Percentiles rank a stretch among this genome's conserved stretches.
phyloP scores from a whole-genome alignment of 2,888 invertebrate genomes.

The Ennomos fuscantarius region DNA sequence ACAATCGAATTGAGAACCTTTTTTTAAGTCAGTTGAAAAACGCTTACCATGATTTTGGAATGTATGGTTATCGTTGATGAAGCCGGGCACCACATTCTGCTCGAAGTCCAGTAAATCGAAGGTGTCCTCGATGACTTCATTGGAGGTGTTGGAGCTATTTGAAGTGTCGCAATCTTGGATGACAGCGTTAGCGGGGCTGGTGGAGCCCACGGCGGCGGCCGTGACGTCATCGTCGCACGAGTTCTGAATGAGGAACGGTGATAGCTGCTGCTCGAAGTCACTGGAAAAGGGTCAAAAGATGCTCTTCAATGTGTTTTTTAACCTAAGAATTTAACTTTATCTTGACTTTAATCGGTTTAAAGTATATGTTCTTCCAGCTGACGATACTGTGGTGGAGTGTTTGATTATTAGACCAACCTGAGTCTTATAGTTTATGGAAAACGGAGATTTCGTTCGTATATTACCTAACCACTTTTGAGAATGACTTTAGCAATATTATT shows the following conservation, averaged over 20 bases:
- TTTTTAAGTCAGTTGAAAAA: too few species aligned
- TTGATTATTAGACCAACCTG: too few species aligned
- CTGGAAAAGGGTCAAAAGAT: conserved; percentile 52
- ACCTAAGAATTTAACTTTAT: too few species aligned
- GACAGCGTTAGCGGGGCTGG: conserved; percentile 63
- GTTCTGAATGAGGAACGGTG: conserved; percentile 82
- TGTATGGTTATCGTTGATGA: conserved; percentile 72
- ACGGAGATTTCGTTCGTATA: too few species aligned
- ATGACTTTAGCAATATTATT: too few species aligned
- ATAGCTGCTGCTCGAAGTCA: conserved; percentile 85
- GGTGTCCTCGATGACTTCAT: conserved; percentile 57
- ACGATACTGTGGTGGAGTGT: too few species aligned
- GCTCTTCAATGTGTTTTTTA: not conserved
- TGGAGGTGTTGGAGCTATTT: conserved; percentile 50
- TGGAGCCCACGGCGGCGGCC: conserved; percentile 57
- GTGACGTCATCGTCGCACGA: conserved; percentile 68
- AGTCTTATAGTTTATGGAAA: too few species aligned
- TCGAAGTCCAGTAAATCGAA: conserved; percentile 76
- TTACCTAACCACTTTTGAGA: too few species aligned
- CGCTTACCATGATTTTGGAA: conserved; percentile 67
- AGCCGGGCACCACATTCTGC: conserved; percentile 76
- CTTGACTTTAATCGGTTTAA: too few species aligned
- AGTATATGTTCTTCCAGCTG: too few species aligned
- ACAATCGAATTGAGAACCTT: too few species aligned
- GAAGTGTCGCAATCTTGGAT: conserved; percentile 66